Base-by-base conservation (phyloP, 2,113 vertebrate species). In the Monopterus albus region DNA sequence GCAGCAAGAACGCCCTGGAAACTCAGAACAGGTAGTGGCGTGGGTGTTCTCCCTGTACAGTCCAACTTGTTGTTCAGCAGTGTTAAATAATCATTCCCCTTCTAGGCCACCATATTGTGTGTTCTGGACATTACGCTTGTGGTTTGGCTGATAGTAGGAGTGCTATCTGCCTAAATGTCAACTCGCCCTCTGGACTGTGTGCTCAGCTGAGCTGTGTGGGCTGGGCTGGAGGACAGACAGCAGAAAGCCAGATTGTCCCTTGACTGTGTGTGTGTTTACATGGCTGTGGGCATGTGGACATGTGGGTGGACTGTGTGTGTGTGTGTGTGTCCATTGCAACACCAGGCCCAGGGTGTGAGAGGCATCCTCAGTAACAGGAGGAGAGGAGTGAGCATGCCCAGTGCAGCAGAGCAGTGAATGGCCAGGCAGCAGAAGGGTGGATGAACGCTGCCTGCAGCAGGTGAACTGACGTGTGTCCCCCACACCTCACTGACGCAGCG, bases 1-100 rank as follows among this genome's bases (percentile, higher is more conserved):
- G 96, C 9, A 83, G 89, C 46, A 92, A 92, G 75, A 95, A 96
- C 55, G 46, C 85, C 26, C 90, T 96, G 50, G 95, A 96, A 82
- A 93, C 93, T 7, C 94, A 96, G 78, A 92, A 94, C 86, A 87
- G 96, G 96, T 96, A 56, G n/a, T 45, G 53, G 12, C 2, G 33
- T 10, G 31, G 36, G 51, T 35, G 38, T 21, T 5, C 21, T 17
- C 2, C 5, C n/a, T 23, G n/a, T 47, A 36, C 31, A 13, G 31
- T n/a, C 40, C 26, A 31, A 18, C 38, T 47, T 31, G 14, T 25
- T 39, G 18, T n/a, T 52, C n/a, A 43, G 9, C 28, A 36, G 39
- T 25, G 53, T 77, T 74, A 46, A 65, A 68, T 70, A 72, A 67
- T 59, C 20, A 3, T 25, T 40, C 60, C 40, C 29, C 29, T 59